Percentiles rank a stretch among this genome's conserved stretches.
Conservation (phyloP, 2,113 vertebrate genomes). For the Oncorhynchus kisutch region DNA sequence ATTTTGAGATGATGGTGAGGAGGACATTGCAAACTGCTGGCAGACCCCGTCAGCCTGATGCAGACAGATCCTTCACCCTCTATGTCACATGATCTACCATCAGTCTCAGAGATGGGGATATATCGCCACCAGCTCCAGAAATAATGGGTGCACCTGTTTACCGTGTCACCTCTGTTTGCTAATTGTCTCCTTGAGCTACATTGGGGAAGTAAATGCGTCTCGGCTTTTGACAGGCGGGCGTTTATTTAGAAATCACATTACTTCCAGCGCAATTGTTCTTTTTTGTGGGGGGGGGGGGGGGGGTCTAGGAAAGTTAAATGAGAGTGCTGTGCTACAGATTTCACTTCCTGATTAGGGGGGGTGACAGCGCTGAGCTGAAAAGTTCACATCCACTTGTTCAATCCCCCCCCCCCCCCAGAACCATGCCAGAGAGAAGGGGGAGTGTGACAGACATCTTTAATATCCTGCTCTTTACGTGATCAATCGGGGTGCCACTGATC, state of each 20-base stretch:
- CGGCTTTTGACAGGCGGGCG: slow-evolving; percentile 89
- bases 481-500: slow-evolving; percentile 63
- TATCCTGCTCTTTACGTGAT: slow-evolving; percentile 76
- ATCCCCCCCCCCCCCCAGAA: not conserved
- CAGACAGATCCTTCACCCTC: slow-evolving; percentile 90
- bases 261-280: slow-evolving; percentile 66
- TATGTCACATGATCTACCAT: slow-evolving; percentile 88
- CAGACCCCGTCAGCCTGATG: slow-evolving; percentile 87
- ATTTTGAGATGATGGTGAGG: slow-evolving; percentile 4
- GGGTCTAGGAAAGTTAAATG: slow-evolving; percentile 82
- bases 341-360: slow-evolving; percentile 82
- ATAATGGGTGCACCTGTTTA: slow-evolving; percentile 99
- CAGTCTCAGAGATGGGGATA: slow-evolving; percentile 93
- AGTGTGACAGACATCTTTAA: slow-evolving; percentile 85
- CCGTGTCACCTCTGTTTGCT: slow-evolving; percentile 98
- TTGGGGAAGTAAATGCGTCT: slow-evolving; percentile 89
- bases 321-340: slow-evolving; percentile 88
- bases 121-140: slow-evolving; percentile 95
- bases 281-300: not conserved
- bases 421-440: slow-evolving; percentile 59
- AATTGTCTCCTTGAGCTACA: slow-evolving; percentile 98
- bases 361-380: slow-evolving; percentile 77
- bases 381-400: slow-evolving; percentile 82
- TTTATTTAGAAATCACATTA: slow-evolving; percentile 96
- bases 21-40: slow-evolving; percentile 62